Evolutionary conservation across 1,140 invertebrate species (phyloP).

Genomic region (Heterodera schachtii): DNA sequence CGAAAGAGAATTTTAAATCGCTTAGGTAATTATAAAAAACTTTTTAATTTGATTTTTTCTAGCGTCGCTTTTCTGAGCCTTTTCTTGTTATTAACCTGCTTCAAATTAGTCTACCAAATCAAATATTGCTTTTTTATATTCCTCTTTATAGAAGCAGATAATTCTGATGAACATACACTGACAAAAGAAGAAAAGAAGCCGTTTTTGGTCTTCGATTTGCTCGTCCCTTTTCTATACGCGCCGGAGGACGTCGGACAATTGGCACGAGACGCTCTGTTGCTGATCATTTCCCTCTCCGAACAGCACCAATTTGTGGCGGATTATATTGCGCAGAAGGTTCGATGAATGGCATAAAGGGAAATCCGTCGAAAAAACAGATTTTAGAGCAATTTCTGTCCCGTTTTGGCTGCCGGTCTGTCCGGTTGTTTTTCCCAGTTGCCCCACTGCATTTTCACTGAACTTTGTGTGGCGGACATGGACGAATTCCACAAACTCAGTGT

Average conservation of each 20-base stretch:
- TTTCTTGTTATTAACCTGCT: too few species aligned
- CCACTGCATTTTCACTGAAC: constrained; percentile 67
- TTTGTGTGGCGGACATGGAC: constrained; percentile 29
- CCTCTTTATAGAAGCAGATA: too few species aligned
- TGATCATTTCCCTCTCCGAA: constrained; percentile 88
- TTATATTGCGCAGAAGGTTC: constrained; percentile 37
- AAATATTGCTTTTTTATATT: too few species aligned
- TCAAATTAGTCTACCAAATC: too few species aligned
- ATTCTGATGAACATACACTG: too few species aligned
- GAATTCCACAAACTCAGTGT: constrained; percentile 43
- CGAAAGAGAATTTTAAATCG: too few species aligned
- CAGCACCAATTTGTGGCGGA: constrained; percentile 78
- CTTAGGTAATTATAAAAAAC: too few species aligned
- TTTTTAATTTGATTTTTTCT: too few species aligned
- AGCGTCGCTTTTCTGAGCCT: too few species aligned
- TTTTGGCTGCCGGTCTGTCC: constrained; percentile 80
- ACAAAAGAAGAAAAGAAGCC: constrained; percentile 59
- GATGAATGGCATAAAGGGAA: too few species aligned
- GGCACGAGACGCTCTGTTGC: constrained; percentile 85
- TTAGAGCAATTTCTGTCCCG: constrained; percentile 85
- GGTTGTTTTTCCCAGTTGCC: constrained; percentile 88
- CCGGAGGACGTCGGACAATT: constrained; percentile 86
- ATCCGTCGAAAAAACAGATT: too few species aligned
- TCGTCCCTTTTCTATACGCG: constrained; percentile 86
- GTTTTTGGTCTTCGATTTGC: constrained; percentile 86